Base-by-base conservation (phyloP, 2,888 invertebrate species). In the Leistus spinibarbis region DNA sequence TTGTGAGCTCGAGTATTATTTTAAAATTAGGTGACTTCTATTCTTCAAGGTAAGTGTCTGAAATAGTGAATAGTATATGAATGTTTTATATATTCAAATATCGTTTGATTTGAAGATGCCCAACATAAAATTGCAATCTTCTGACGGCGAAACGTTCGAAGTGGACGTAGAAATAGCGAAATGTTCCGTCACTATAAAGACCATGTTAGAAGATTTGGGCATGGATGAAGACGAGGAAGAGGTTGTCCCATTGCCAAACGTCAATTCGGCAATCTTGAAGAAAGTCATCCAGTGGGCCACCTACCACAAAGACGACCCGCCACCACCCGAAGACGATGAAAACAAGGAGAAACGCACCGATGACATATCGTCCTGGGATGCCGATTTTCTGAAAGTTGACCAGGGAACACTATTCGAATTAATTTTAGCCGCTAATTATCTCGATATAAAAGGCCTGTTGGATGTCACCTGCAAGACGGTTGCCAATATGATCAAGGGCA, bases 401-500 rank as follows among this genome's bases (percentile, higher is more conserved):
- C 98, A 98, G 85, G 97, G 96, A 76, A 98, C 98, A 0, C 87
- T 99, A 13, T 98, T 98, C 84, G 98, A 98, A 87, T 87, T 99
- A 57, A 98, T 99, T 81, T 87, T 99, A 88, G 98, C 98, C 66
- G 98, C 98, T 7, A 98, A 99, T 86, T 99, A 98, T 84, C 88
- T 99, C 82, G 98, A 98, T 82, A 98, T 98, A 78, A 95, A 96
- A 84, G 96, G 98, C 0, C 88, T 99, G 76, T 86, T 99, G 81
- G 98, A 99, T 86, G 98, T 99, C 0, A 97, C 98, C 0, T 99
- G 99, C 87, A 99, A 99, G 87, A 97, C 97, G 0, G 97, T 98
- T 66, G 98, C 98, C 4, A 98, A 98, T 84, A 98, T 98, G 98
- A 98, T 98, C 81, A 98, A 98, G 85, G 97, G 97, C 13, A 98